phyloP scores from a whole-genome alignment of 2,113 vertebrate genomes.

The Suncus etruscus region DNA sequence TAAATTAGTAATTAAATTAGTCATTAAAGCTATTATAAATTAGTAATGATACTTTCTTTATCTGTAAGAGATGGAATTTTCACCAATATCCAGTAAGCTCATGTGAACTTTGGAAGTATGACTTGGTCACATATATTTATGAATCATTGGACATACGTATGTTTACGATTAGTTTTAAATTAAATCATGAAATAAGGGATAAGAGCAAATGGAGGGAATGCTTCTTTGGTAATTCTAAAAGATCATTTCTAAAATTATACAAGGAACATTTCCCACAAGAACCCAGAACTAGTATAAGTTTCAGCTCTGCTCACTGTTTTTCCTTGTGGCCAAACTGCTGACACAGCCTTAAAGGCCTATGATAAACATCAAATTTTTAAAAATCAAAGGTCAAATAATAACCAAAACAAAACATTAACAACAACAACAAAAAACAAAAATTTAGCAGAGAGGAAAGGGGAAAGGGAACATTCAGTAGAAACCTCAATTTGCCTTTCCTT shows the following conservation, averaged over 20 bases:
- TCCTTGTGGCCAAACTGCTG: slow-evolving; percentile 68
- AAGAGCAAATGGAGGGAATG: slow-evolving; percentile 60
- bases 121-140: slow-evolving; percentile 49
- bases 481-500: slow-evolving; percentile 61
- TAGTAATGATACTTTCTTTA: slow-evolving; percentile 65
- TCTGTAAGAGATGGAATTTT: slow-evolving; percentile 45
- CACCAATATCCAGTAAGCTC: slow-evolving; percentile 46
- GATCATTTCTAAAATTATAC: slow-evolving; percentile 55
- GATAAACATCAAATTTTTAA: slow-evolving; percentile 59
- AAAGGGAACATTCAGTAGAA: slow-evolving; percentile 43
- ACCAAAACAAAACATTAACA: slow-evolving; percentile 69
- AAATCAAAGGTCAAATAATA: slow-evolving; percentile 63
- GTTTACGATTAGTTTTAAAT: slow-evolving; percentile 38
- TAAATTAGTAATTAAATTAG: slow-evolving; percentile 68
- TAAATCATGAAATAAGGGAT: slow-evolving; percentile 59
- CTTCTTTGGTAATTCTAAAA: slow-evolving; percentile 56
- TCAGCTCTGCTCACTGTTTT: slow-evolving; percentile 66
- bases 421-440: slow-evolving; percentile 72
- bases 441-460: slow-evolving; percentile 57
- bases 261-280: slow-evolving; percentile 50
- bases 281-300: slow-evolving; percentile 62
- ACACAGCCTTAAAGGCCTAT: slow-evolving; percentile 79
- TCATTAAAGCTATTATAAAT: slow-evolving; percentile 63
- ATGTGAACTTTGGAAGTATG: slow-evolving; percentile 49
- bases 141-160: slow-evolving; percentile 52